Percentiles rank a stretch among this genome's conserved stretches.
Evolutionary conservation across 92 coral and sea anemone genomes (phyloP).

Genomic region (Epizoanthus scotinus): DNA sequence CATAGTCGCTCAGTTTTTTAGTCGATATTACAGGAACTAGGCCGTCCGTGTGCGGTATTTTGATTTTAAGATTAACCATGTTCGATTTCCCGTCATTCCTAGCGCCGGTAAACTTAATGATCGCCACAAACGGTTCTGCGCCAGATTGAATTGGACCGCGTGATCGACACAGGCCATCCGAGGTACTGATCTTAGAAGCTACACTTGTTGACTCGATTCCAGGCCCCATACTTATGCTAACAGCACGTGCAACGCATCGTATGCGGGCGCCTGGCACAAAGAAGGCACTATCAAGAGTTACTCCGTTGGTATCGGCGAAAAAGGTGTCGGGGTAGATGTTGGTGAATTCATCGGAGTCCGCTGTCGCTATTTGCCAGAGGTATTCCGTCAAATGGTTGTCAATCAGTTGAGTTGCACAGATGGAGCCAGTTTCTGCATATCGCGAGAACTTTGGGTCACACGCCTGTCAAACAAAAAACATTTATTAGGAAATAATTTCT

Average conservation of each 20-base stretch:
- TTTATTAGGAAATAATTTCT: neutral
- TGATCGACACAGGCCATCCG: conserved; percentile 79
- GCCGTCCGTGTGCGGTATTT: conserved; percentile 94
- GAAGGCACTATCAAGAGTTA: conserved; percentile 89
- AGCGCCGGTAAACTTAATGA: conserved; percentile 87
- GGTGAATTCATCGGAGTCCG: conserved; percentile 47
- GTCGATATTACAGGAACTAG: conserved; percentile 91
- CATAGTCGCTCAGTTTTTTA: conserved; percentile 65
- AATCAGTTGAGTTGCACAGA: conserved; percentile 83
- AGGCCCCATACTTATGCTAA: conserved; percentile 70
- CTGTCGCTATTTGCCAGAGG: conserved; percentile 83
- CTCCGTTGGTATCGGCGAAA: conserved; percentile 71
- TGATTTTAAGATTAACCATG: conserved; percentile 82
- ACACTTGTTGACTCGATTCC: conserved; percentile 86
- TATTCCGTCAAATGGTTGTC: conserved; percentile 77
- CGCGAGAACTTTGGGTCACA: conserved; percentile 94
- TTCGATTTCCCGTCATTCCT: conserved; percentile 73
- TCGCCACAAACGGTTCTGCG: conserved; percentile 83
- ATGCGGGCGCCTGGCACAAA: conserved; percentile 82
- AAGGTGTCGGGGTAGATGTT: conserved; percentile 79
- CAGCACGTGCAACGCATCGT: conserved; percentile 91
- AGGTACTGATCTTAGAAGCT: conserved; percentile 61
- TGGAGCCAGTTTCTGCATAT: conserved; percentile 92
- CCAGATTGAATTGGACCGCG: conserved; percentile 82
- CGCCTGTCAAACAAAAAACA: conserved; percentile 56